Base-by-base conservation (phyloP, 2,888 invertebrate species). In the Drosophila colorata region DNA sequence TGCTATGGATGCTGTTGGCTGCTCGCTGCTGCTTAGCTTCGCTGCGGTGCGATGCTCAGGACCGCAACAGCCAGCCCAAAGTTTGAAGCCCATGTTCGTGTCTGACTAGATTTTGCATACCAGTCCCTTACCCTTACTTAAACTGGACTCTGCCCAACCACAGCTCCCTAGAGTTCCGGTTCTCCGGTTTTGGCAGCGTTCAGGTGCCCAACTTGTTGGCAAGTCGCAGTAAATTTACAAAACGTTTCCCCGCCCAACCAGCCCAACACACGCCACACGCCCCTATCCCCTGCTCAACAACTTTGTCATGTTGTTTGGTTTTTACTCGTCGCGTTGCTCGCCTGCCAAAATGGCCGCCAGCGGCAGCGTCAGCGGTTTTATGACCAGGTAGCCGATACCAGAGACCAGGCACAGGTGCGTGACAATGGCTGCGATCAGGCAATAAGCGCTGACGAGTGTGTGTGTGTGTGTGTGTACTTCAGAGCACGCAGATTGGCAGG, bases 61-160 rank as follows among this genome's bases (percentile, higher is more conserved):
- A 66, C 80, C 83, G 58, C 86, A 78, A 67, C 61, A 59, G 72
- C 44, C 66, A 53, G 44, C 49, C 59, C 49, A 82, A 79, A 79
- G 67, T 59, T 87, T 77, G 47, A 46, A 61, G 52, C 56, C 77
- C 60, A 57, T 55, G 49, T 46, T 51, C 37, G 37, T 61, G 58
- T 69, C 70, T 59, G 74, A 43, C 74, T 65, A 55, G 74, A 65
- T 65, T 74, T 74, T 74, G 69, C 74, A 74, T 74, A 58, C 20
- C 23, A 23, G n/a, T 11, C 18, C 18, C 46, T 14, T 14, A 11
- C 28, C 9, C 28, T 2, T 8, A 8, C n/a, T 1, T 4, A 4
- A 28, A n/a, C 41, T 35, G 53, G 40, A 43, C 47, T 2, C 40
- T 41, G 20, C 20, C 9, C 48, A 31, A 18, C 16, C 47, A 31